These are phyloP conservation scores for Lasioglossum oenotherae DNA, from an alignment of 2,888 invertebrate genomes.

Conservation along the genomic window DNA sequence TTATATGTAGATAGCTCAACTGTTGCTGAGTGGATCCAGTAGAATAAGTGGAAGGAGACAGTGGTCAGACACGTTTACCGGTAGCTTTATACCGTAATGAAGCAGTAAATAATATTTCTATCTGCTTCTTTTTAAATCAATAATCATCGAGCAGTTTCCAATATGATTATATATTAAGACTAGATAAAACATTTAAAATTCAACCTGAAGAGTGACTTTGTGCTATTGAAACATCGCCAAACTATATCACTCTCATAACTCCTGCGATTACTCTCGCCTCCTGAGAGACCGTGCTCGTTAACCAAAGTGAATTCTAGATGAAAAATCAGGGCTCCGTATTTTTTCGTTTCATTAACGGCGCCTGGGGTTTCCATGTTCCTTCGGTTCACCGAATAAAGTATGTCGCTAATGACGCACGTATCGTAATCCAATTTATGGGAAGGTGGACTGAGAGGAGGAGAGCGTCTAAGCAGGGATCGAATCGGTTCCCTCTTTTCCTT, in stretches of 20 bases:
- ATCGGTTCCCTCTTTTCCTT: slow-evolving; percentile 61
- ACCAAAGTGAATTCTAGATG: slow-evolving; percentile 8
- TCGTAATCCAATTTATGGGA: slow-evolving; percentile 84
- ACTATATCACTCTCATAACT: not conserved
- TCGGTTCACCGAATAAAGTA: slow-evolving; percentile 76
- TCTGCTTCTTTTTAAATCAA: not conserved
- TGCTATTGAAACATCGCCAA: not conserved
- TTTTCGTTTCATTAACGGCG: slow-evolving; percentile 28
- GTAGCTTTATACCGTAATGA: not conserved
- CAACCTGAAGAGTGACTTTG: not conserved
- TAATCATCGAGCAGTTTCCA: not conserved
- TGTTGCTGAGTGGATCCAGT: not conserved
- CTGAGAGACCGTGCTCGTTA: not conserved
- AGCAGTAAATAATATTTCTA: not conserved
- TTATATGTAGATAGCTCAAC: not conserved
- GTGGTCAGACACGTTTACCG: not conserved
- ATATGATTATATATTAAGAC: not conserved
- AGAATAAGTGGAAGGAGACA: not conserved
- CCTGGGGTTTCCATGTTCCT: not conserved
- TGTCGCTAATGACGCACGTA: slow-evolving; percentile 83
- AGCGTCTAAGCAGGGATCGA: slow-evolving; percentile 72
- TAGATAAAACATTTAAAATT: too few species aligned
- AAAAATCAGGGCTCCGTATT: slow-evolving; percentile 1
- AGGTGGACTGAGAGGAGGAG: slow-evolving; percentile 65
- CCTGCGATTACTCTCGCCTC: not conserved